These are phyloP conservation scores for Brachyistius frenatus DNA, from an alignment of 2,113 vertebrate genomes.

Conservation along the genomic window DNA sequence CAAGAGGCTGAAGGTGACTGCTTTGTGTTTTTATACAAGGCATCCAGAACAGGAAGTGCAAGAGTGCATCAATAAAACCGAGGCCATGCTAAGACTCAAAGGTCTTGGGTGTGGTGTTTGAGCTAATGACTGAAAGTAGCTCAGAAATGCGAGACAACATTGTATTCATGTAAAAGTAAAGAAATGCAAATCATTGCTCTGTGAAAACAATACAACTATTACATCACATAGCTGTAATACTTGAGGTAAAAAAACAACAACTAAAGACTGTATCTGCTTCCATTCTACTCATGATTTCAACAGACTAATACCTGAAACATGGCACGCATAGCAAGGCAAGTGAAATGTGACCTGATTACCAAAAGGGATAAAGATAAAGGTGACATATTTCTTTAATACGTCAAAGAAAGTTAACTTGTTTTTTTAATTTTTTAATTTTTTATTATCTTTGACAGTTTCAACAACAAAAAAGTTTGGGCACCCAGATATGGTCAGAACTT, in stretches of 20 bases:
- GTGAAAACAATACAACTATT: constrained; percentile 14
- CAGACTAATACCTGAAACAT: constrained; percentile 18
- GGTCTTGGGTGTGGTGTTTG: constrained; percentile 11
- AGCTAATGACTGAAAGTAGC: not conserved
- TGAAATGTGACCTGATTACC: too few relatives aligned
- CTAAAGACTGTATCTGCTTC: constrained; percentile 9
- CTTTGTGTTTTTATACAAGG: constrained; percentile 22
- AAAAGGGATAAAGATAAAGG: too few relatives aligned
- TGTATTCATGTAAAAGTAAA: constrained; percentile 2
- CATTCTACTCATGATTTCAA: constrained; percentile 22
- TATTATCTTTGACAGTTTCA: too few relatives aligned
- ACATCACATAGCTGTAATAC: constrained; percentile 37
- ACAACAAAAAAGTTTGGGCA: too few relatives aligned
- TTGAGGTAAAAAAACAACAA: constrained; percentile 54
- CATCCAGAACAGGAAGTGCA: constrained; percentile 18
- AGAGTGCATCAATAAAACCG: constrained; percentile 6
- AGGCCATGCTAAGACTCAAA: constrained; percentile 25
- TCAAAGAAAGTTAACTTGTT: too few relatives aligned
- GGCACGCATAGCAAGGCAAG: constrained; percentile 13
- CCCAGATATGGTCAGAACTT: too few relatives aligned
- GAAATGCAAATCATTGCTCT: constrained; percentile 13
- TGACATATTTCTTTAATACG: too few relatives aligned
- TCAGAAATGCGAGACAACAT: not conserved
- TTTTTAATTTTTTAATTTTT: too few relatives aligned
- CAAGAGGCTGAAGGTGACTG: constrained; percentile 8